Conservation (phyloP, 1,140 invertebrate genomes). For the Halictus rubicundus region DNA sequence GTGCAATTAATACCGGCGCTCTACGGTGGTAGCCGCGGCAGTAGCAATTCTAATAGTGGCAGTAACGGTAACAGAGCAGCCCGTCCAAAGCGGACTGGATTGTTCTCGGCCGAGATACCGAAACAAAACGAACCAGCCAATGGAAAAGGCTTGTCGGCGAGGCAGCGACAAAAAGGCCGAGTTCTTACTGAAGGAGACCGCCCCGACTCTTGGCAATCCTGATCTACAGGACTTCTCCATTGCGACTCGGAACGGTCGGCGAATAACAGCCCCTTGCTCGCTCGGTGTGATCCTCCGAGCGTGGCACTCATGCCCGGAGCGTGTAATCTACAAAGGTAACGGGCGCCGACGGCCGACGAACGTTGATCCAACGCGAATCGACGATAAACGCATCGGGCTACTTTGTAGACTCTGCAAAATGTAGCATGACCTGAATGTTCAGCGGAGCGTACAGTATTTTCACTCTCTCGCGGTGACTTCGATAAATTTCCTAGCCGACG, state of each 20-base stretch:
- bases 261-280: not conserved
- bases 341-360: too few species aligned
- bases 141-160: slow-evolving; percentile 15
- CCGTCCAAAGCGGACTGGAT: not conserved
- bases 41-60: too few species aligned
- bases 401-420: too few species aligned
- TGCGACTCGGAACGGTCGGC: slow-evolving; percentile 2
- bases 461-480: too few species aligned
- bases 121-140: slow-evolving; percentile 11
- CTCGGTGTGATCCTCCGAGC: not conserved
- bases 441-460: too few species aligned
- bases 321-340: slow-evolving; percentile 12
- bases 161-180: not conserved
- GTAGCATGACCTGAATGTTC: too few species aligned
- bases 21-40: too few species aligned
- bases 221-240: slow-evolving; percentile 18
- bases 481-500: too few species aligned
- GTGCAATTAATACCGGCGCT: slow-evolving; percentile 1
- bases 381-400: too few species aligned
- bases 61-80: too few species aligned
- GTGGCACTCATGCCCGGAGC: not conserved
- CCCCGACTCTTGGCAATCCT: slow-evolving; percentile 13
- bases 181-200: not conserved
- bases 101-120: not conserved
- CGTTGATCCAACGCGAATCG: too few species aligned